These are phyloP conservation scores for Spodoptera picta DNA, from an alignment of 2,888 invertebrate species.

Conservation along the genomic window DNA sequence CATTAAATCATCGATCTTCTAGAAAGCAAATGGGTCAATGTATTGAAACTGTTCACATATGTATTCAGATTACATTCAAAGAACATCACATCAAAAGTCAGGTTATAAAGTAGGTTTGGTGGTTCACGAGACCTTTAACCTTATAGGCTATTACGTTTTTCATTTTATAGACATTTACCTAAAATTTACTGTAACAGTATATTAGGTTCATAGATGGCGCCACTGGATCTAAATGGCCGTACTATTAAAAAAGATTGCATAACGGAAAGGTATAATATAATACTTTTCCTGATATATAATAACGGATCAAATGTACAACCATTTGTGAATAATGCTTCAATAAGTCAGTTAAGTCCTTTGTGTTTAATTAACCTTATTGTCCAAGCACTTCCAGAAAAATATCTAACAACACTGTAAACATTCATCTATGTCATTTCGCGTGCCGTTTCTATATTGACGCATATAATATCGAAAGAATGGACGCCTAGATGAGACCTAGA, in stretches of 20 bases:
- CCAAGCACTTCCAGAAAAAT: constrained; percentile 20
- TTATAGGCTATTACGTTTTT: no score
- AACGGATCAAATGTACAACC: no score
- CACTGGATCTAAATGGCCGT: no score
- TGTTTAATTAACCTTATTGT: constrained; percentile 37
- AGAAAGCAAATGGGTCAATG: constrained; percentile 20
- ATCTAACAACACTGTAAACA: constrained; percentile 32
- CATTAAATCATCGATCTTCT: constrained; percentile 4
- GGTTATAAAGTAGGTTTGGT: constrained; percentile 7
- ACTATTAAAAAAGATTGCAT: no score
- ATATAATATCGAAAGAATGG: constrained; percentile 15
- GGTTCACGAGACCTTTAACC: no score
- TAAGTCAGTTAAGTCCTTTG: no score
- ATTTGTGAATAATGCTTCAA: no score
- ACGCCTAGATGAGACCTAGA: neutral
- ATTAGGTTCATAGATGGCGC: no score
- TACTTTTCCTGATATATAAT: no score
- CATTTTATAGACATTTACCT: no score
- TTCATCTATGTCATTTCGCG: constrained; percentile 18
- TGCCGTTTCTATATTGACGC: constrained; percentile 22
- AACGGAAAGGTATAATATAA: no score
- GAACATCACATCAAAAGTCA: constrained; percentile 5
- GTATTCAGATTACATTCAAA: constrained; percentile 15
- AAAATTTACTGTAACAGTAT: no score
- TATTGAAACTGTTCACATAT: constrained; percentile 7